A percentile compares a stretch with the other conserved stretches of the same genome.
These are phyloP conservation scores for Pagetopsis macropterus DNA, from an alignment of 2,797 vertebrate genomes.

Conservation along the genomic window DNA sequence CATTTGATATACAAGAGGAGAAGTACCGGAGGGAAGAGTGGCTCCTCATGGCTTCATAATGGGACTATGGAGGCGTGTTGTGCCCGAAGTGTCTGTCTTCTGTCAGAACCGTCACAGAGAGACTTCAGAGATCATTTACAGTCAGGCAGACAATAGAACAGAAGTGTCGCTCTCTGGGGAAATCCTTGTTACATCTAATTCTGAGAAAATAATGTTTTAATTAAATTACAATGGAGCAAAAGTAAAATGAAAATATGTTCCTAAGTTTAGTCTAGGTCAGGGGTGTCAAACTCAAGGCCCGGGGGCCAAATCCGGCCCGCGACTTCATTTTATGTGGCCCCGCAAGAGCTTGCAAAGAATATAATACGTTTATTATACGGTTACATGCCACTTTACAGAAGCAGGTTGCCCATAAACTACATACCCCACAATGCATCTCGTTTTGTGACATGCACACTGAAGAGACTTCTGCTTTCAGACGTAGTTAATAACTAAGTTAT, in stretches of 20 bases:
- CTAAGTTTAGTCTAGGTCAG: too few relatives aligned
- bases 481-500: too few relatives aligned
- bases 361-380: too few relatives aligned
- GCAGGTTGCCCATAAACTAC: too few relatives aligned
- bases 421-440: too few relatives aligned
- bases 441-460: too few relatives aligned
- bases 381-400: too few relatives aligned
- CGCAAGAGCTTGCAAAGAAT: too few relatives aligned
- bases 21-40: constrained; percentile 5
- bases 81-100: constrained; percentile 1
- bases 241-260: neutral
- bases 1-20: neutral
- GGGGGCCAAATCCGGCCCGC: too few relatives aligned
- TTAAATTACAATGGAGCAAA: neutral
- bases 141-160: neutral
- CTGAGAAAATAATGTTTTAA: neutral
- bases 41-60: constrained; percentile 49
- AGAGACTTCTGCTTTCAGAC: too few relatives aligned
- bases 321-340: too few relatives aligned
- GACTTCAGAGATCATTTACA: neutral
- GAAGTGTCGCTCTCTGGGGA: neutral
- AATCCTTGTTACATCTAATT: neutral
- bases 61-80: constrained; percentile 14
- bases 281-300: too few relatives aligned
- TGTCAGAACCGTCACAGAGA: constrained; percentile 2